Conservation (phyloP, 2,797 vertebrate species). For the Clarias platycephalus region DNA sequence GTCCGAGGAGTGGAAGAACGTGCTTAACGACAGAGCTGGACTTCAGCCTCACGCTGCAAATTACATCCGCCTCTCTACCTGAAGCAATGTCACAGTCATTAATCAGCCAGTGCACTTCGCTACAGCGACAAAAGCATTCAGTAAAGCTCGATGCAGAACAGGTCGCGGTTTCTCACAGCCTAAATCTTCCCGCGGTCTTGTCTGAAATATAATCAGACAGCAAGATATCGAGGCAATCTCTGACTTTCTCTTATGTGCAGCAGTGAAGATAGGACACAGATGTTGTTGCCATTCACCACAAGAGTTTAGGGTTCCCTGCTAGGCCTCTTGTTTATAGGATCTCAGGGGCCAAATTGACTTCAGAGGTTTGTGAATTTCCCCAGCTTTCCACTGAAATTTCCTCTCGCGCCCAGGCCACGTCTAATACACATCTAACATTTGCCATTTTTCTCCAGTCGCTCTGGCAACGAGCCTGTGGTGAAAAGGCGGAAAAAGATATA, state of each 20-base stretch:
- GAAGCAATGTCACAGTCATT: slow-evolving; percentile 53
- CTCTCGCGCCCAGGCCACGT: slow-evolving; percentile 37
- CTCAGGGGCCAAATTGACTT: slow-evolving; percentile 49
- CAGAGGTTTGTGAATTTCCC: slow-evolving; percentile 47
- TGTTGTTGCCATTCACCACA: slow-evolving; percentile 50
- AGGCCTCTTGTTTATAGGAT: slow-evolving; percentile 54
- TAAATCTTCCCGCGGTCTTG: slow-evolving; percentile 28
- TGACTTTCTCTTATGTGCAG: slow-evolving; percentile 40
- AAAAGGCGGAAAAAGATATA: slow-evolving; percentile 36
- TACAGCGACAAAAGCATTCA: slow-evolving; percentile 38
- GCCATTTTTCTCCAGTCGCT: slow-evolving; percentile 32
- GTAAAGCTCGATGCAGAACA: slow-evolving; percentile 26
- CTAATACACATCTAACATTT: slow-evolving; percentile 52
- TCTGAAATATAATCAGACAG: slow-evolving; percentile 39
- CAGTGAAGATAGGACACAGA: slow-evolving; percentile 54
- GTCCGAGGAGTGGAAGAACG: slow-evolving; percentile 49
- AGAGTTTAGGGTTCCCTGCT: slow-evolving; percentile 52
- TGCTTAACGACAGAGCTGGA: slow-evolving; percentile 51
- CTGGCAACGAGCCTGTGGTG: slow-evolving; percentile 25
- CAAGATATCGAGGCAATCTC: slow-evolving; percentile 34
- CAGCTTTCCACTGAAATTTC: slow-evolving; percentile 44
- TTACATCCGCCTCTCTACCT: slow-evolving; percentile 47
- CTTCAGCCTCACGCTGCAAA: slow-evolving; percentile 36
- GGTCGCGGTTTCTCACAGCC: slow-evolving; percentile 7
- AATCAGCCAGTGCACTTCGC: slow-evolving; percentile 47